Base-by-base conservation (phyloP, 2,797 vertebrate genomes). In the Leuciscus waleckii region DNA sequence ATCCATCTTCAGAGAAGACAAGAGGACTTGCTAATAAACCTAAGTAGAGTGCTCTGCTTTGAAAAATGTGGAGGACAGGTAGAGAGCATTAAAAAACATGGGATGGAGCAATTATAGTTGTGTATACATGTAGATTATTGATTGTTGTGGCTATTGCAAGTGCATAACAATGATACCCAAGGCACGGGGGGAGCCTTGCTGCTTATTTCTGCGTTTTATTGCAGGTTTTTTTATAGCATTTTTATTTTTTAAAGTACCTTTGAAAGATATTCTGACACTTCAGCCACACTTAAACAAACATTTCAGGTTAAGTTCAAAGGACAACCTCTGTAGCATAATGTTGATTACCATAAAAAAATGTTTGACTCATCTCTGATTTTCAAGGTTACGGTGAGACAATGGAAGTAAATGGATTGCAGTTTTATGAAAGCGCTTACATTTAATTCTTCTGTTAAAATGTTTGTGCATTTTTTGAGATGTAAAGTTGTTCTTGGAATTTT, bases 1-100 rank as follows among this genome's bases (percentile, higher is more conserved):
- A 93, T 95, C 89, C 91, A 92, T 94, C 93, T 91, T 91, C 65
- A 21, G 21, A 63, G 79, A 76, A n/a, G 26, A 87, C 84, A 85
- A 83, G 67, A 37, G 37, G 81, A 68, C 88, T 87, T 81, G 89
- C 82, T 87, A 69, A 88, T 90, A 90, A 91, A 91, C 92, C 91
- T 91, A 91, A 92, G 92, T 88, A 88, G 63, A 68, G 80, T 35
- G 23, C 69, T 84, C 26, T 68, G 74, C 46, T 43, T 82, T 65
- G 14, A 32, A 65, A 63, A 65, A 32, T 68, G 63, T 41, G 71
- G 71, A 78, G 76, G 65, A 81, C 26, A 46, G 39, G 19, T 69
- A 63, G 8, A 49, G 32, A 39, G 46, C 11, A 39, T 56, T 49
- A 84, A 84, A 37, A 29, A 41, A 65, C 51, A 68, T 35, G 63